Evolutionary conservation across 2,888 invertebrate species (phyloP).

Genomic region (Pollenia amentaria): DNA sequence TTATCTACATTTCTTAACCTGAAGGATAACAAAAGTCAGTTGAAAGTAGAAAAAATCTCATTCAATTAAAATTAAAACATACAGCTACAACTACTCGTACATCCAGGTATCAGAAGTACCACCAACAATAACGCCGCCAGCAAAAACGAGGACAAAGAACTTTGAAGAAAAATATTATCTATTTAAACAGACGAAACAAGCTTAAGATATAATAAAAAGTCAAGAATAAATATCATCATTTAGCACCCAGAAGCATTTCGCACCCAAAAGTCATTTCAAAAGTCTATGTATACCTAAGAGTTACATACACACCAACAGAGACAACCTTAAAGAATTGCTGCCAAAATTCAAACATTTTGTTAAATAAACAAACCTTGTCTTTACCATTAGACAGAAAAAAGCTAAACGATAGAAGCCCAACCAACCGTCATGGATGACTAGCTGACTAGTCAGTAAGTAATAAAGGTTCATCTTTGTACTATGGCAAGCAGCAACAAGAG

Average conservation of each 20-base stretch:
- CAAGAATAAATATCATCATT: conserved; percentile 43
- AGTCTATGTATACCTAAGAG: conserved; percentile 3
- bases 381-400: conserved; percentile 12
- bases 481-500: neutral
- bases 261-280: conserved; percentile 45
- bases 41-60: conserved; percentile 50
- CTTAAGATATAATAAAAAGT: conserved; percentile 5
- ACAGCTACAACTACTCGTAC: conserved; percentile 63
- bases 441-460: conserved; percentile 14
- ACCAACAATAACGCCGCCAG: neutral
- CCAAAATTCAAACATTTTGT: conserved; percentile 12
- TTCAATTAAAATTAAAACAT: conserved; percentile 74
- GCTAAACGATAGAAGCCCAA: neutral
- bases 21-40: conserved; percentile 12
- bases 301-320: neutral
- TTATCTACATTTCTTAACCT: conserved; percentile 20
- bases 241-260: conserved; percentile 41
- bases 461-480: conserved; percentile 24
- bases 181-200: conserved; percentile 26
- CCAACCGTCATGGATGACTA: neutral
- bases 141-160: conserved; percentile 4
- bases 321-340: neutral
- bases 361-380: conserved; percentile 20
- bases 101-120: conserved; percentile 41
- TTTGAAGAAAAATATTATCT: conserved; percentile 9